Base-by-base conservation (phyloP, 1,140 invertebrate species). In the Conus ventricosus region DNA sequence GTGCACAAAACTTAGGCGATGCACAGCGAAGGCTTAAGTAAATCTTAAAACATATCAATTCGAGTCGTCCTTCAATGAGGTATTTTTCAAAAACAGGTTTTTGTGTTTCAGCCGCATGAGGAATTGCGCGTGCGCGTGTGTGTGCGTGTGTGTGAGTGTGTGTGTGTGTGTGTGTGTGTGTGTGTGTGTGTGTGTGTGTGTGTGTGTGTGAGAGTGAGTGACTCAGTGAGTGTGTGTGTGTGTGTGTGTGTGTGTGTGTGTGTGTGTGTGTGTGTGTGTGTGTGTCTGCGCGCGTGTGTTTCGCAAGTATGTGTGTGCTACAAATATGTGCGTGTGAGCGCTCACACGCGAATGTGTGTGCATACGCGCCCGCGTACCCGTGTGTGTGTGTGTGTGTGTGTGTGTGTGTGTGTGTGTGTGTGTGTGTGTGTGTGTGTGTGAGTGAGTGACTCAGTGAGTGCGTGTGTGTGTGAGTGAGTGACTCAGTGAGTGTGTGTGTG, bases 301-400 rank as follows among this genome's bases (percentile, higher is more conserved):
- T 39, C 3, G 0, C 39, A 39, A 39, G 39, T 39, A 39, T 1
- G 3, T 39, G 39, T 39, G 39, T 39, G 39, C 39, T 39, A 3
- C 39, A 39, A 39, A 39, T 39, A 39, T 39, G 39, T 39, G 39
- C 39, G 39, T 39, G 39, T 1, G 39, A 39, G 3, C 39, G 39
- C 39, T 39, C 39, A 39, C 39, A 39, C 39, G 39, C 3, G 39
- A 0, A 3, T 78, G 75, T 78, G 75, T 78, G 81, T 83, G 81
- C 53, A 8, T 17, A 25, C 13, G 83, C 51, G 25, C 23, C 5
- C 60, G 54, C n/a, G 83, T 84, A 55, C 23, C 10, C 60, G 83
- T 60, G 83, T 84, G 83, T 84, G 83, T 57, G 54, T 84, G 78
- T 81, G 78, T 81, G 78, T 81, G 78, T 81, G 27, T 54, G 78